phyloP scores from a whole-genome alignment of 2,888 invertebrate species.

The Chrysolina oricalcia region DNA sequence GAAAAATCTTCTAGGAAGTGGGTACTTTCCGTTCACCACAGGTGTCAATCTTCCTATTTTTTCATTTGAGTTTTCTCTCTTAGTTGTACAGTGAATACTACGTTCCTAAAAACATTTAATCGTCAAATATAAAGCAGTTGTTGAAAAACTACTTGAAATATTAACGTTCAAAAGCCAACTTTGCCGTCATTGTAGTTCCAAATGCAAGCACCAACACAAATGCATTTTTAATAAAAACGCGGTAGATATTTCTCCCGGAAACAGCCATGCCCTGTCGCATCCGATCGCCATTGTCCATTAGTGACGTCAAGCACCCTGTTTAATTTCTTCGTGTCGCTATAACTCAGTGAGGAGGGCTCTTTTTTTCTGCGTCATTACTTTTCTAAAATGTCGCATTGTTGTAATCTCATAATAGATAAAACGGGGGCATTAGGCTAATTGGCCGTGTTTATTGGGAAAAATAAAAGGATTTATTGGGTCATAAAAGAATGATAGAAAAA shows the following conservation, averaged over 20 bases:
- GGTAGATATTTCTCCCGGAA: conserved; percentile 37
- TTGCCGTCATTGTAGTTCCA: too few species aligned
- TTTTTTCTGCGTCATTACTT: conserved; percentile 65
- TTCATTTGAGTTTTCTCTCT: too few species aligned
- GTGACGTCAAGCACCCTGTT: conserved; percentile 46
- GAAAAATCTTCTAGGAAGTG: too few species aligned
- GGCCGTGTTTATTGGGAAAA: conserved; percentile 46
- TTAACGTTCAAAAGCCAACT: too few species aligned
- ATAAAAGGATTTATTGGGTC: conserved; percentile 35
- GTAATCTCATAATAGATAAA: conserved; percentile 58
- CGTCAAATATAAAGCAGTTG: too few species aligned
- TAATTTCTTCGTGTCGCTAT: conserved; percentile 46
- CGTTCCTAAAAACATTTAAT: too few species aligned
- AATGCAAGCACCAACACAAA: too few species aligned
- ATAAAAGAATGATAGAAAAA: conserved; percentile 9
- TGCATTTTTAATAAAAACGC: conserved; percentile 33
- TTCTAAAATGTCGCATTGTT: conserved; percentile 62
- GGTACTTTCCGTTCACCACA: too few species aligned
- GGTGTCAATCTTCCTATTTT: too few species aligned
- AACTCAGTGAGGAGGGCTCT: conserved; percentile 48
- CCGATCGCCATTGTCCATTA: conserved; percentile 64
- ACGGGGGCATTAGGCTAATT: conserved; percentile 55
- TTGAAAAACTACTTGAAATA: too few species aligned
- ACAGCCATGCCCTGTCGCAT: conserved; percentile 46
- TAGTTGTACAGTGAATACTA: too few species aligned